Evolutionary conservation across 2,113 vertebrate species (phyloP).

Genomic region (Sander vitreus): DNA sequence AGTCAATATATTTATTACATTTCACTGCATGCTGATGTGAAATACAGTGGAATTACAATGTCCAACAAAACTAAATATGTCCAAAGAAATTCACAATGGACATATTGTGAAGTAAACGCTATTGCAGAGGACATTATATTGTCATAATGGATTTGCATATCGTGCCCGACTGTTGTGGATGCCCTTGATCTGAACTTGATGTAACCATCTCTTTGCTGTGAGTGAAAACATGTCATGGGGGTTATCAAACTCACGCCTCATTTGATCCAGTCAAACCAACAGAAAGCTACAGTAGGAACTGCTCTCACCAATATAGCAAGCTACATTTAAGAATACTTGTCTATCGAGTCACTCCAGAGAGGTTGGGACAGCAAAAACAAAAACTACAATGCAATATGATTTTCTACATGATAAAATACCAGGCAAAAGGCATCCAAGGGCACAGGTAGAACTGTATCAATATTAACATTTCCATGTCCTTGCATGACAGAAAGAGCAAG

Average conservation of each 20-base stretch:
- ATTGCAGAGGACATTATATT: neutral
- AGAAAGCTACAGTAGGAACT: neutral
- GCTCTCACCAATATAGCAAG: neutral
- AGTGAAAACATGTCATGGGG: neutral
- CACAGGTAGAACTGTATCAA: neutral
- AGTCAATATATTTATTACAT: neutral
- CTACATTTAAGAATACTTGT: neutral
- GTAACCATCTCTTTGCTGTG: neutral
- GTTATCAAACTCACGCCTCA: neutral
- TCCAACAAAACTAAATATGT: neutral
- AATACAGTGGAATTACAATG: neutral
- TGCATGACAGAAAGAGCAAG: neutral
- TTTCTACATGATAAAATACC: neutral
- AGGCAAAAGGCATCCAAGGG: neutral
- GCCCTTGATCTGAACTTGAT: neutral
- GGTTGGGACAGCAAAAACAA: neutral
- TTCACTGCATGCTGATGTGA: neutral
- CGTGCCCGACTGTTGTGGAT: too few relatives aligned
- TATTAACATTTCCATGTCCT: constrained; percentile 22
- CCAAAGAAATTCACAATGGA: neutral
- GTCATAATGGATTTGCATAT: too few relatives aligned
- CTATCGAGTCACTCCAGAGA: neutral
- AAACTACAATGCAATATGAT: neutral
- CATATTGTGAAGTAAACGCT: neutral
- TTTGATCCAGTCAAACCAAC: neutral